Evolutionary conservation across 2,113 vertebrate genomes (phyloP), one percentile per base, ranked within the genome.

Genomic region (Kryptolebias marmoratus): DNA sequence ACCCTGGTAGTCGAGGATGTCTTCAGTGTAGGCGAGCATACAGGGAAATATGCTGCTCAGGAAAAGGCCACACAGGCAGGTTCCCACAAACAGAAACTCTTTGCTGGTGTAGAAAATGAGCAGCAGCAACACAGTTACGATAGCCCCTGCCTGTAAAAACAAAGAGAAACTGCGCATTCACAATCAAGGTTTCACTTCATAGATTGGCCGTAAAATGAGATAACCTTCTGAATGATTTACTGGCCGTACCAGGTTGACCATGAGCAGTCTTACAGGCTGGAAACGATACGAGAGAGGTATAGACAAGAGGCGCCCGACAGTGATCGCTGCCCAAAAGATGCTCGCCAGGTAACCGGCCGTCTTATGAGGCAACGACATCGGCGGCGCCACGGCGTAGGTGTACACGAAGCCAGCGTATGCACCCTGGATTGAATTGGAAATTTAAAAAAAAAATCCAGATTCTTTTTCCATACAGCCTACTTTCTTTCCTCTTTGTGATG

Each of bases 41-140:
- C 95, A 97, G 83, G 97, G 97, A 88, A 98, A 98, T n/a, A 96
- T 93, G 90, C 97, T 98, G 81, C 97, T 98, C 75, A 99, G 95
- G 63, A 97, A 98, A 59, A 99, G 93, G 1, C 97, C 97, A 74
- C 97, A 93, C 0, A 95, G 91, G 0, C 95, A 95, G 0, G 97
- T 99, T n/a, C 97, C 96, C 63, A 94, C 93, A 12, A 96, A 99
- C 69, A 99, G 83, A 88, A 97, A 96, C 47, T 86, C 56, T n/a
- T 90, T 87, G 31, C 95, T 97, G 86, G 89, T 92, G 90, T 95
- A 94, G 91, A 97, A 95, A 64, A 96, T 93, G 53, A 98, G 91
- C 60, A 98, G 92, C 90, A 97, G 88, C 79, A 96, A 86, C 89
- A 96, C 96, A 0, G 95, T 96, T 44, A 93, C 55, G 68, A 96